Evolutionary conservation across 92 coral and sea anemone species (phyloP), one percentile per base, ranked within the genome.

Genomic region (Palythoa heliodiscus): DNA sequence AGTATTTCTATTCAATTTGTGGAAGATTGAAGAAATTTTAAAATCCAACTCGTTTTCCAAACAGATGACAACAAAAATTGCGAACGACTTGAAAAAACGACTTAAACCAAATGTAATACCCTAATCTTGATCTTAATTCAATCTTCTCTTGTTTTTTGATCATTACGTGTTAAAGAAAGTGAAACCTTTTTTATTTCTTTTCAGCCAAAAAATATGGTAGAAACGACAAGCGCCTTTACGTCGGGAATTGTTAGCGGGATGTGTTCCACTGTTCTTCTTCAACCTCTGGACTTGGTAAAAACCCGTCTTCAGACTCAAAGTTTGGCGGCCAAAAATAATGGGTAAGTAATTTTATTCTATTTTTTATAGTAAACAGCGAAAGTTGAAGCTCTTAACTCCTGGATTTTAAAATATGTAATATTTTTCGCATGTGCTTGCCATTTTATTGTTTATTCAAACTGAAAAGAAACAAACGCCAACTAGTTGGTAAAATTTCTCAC

Each of bases 181-280:
- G 16, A n/a, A 24, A 24, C 35, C 20, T 78, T 43, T 39, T n/a
- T 64, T 25, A 12, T 66, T 66, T 80, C 63, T 20, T 12, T 47
- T 43, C 73, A 80, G 84, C 20, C 84, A 22, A 66, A 19, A 43
- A 80, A 48, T 80, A 80, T 80, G 84, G 84, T 47, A 25, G 66
- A 74, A 37, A 80, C 84, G 1, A 63, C 84, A 15, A 93, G 92
- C 52, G 99, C 98, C 1, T 91, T 96, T 52, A 66, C 92, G 24
- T 95, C 97, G 25, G 99, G 99, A 19, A 87, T 98, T 64, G 89
- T 94, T 66, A 96, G 99, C 88, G 99, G 99, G 16, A 91, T 98
- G 8, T 91, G 91, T 75, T 96, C 99, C 25, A 93, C 99, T 57
- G 81, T 96, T 37, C 81, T 96, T 39, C 90, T 96, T 71, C 99